Conservation (phyloP, 2,888 invertebrate genomes). For the Nomada lathburiana region DNA sequence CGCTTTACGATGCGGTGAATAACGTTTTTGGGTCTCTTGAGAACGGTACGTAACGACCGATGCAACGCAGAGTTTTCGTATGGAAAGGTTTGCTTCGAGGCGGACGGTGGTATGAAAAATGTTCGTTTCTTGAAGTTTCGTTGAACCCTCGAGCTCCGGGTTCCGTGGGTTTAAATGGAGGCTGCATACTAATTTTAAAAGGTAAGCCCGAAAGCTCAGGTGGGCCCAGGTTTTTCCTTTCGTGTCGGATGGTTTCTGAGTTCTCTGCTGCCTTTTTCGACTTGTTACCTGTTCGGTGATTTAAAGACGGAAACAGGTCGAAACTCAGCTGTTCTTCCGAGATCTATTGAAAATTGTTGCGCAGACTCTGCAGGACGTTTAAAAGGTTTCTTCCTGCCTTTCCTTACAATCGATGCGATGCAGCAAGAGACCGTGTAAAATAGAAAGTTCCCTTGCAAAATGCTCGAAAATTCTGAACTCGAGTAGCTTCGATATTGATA, state of each 20-base stretch:
- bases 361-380: constrained; percentile 36
- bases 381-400: constrained; percentile 38
- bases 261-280: constrained; percentile 16
- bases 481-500: neutral
- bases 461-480: neutral
- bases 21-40: too few species aligned
- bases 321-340: constrained; percentile 55
- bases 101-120: neutral
- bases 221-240: constrained; percentile 41
- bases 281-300: constrained; percentile 64
- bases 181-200: constrained; percentile 40
- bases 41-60: too few species aligned
- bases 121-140: neutral
- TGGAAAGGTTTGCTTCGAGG: neutral
- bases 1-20: too few species aligned
- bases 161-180: constrained; percentile 9
- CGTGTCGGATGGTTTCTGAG: constrained; percentile 12
- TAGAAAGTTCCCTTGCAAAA: constrained; percentile 9
- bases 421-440: neutral
- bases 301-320: constrained; percentile 64
- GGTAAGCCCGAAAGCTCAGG: constrained; percentile 43
- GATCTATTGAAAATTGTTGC: constrained; percentile 53
- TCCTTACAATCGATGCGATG: constrained; percentile 8
- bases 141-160: neutral
- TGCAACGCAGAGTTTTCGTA: neutral